These are phyloP conservation scores for Agrochola lota DNA, from an alignment of 2,888 invertebrate genomes.

Conservation along the genomic window DNA sequence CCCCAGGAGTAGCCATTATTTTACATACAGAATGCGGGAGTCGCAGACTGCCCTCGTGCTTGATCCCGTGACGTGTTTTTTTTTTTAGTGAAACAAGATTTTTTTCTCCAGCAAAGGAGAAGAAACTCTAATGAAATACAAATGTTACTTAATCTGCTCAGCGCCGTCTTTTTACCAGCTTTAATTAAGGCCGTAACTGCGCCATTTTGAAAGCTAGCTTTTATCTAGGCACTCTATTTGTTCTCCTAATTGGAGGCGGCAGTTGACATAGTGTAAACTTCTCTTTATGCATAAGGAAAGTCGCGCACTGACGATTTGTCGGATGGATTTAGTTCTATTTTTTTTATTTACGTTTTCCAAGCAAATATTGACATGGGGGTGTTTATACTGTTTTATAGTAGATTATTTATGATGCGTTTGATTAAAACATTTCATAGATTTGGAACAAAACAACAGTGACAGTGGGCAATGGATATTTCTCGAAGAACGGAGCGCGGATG, in stretches of 20 bases:
- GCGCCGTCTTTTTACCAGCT: conserved; percentile 21
- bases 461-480: too few species aligned
- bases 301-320: conserved; percentile 8
- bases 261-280: conserved; percentile 40
- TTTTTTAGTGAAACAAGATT: too few species aligned
- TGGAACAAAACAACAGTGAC: too few species aligned
- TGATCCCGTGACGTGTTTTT: too few species aligned
- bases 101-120: not conserved
- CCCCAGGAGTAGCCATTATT: too few species aligned
- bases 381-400: too few species aligned
- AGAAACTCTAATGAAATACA: conserved; percentile 12
- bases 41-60: too few species aligned
- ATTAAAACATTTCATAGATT: too few species aligned
- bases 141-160: conserved; percentile 19
- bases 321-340: too few species aligned
- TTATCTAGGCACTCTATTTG: conserved; percentile 51
- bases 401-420: not conserved
- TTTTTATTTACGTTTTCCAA: not conserved
- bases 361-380: not conserved
- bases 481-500: too few species aligned
- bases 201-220: conserved; percentile 40
- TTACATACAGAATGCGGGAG: too few species aligned
- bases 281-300: conserved; percentile 26
- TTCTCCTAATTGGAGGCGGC: conserved; percentile 56
- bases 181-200: conserved; percentile 40